Percentiles rank a stretch among this genome's conserved stretches.
Evolutionary conservation across 53 echinoderm and acorn worm genomes (phyloP).

Genomic region (Echinometra lucunter): DNA sequence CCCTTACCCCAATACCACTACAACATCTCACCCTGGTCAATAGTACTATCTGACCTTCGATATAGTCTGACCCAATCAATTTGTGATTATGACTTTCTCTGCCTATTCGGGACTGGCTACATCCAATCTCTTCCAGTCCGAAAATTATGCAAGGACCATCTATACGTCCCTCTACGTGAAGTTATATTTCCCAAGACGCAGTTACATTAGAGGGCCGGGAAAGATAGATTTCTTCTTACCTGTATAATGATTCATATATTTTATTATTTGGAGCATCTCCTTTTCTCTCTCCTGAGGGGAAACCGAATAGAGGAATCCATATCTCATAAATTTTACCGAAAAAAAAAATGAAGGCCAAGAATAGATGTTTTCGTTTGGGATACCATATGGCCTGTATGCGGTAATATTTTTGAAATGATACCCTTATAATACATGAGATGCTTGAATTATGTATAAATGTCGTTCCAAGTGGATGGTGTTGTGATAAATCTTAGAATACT

Average conservation of each 20-base stretch:
- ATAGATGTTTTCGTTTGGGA: not conserved
- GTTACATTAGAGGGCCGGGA: not conserved
- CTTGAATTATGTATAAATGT: too few relatives aligned
- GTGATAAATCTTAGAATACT: too few relatives aligned
- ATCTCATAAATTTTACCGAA: not conserved
- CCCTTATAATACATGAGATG: too few relatives aligned
- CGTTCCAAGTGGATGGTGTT: too few relatives aligned
- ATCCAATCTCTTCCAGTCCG: not conserved
- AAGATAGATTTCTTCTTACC: conserved; percentile 3
- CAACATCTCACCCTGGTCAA: not conserved
- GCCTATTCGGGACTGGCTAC: not conserved
- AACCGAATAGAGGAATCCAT: conserved; percentile 18
- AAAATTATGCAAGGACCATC: not conserved
- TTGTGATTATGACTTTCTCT: conserved; percentile 23
- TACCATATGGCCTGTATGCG: not conserved
- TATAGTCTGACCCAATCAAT: not conserved
- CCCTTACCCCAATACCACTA: not conserved
- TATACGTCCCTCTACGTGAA: not conserved
- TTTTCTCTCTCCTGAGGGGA: not conserved
- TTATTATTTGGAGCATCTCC: conserved; percentile 1
- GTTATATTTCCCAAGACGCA: conserved; percentile 2
- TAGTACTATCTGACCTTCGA: not conserved
- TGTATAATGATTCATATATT: not conserved
- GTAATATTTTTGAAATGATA: too few relatives aligned
- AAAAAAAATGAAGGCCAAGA: not conserved